A percentile compares a stretch with the other conserved stretches of the same genome.
These are phyloP conservation scores for Hedya salicella DNA, from an alignment of 2,888 invertebrate species.

Conservation along the genomic window DNA sequence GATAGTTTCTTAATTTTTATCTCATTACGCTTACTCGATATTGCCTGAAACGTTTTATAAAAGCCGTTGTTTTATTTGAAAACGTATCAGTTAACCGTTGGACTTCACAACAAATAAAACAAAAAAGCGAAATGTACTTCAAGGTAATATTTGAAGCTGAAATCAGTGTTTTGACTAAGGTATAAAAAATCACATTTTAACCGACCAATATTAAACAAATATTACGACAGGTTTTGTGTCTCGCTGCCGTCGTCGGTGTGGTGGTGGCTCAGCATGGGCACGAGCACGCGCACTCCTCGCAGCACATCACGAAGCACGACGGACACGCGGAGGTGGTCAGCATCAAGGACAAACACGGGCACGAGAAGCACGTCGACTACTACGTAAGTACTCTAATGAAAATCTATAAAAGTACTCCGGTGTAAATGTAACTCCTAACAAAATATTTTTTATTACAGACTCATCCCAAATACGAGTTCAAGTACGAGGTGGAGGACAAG, in stretches of 20 bases:
- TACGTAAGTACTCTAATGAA: constrained; percentile 51
- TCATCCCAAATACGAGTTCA: constrained; percentile 72
- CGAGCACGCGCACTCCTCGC: constrained; percentile 68
- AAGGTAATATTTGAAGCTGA: too few relatives aligned
- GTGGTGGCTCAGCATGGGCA: constrained; percentile 64
- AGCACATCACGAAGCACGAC: constrained; percentile 66
- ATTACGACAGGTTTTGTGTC: constrained; percentile 58
- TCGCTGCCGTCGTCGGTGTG: constrained; percentile 59
- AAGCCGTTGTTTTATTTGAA: too few relatives aligned
- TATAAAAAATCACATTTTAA: too few relatives aligned
- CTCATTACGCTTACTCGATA: too few relatives aligned
- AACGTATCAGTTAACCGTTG: too few relatives aligned
- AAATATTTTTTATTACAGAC: not conserved
- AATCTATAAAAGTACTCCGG: constrained; percentile 42
- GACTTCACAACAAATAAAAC: too few relatives aligned
- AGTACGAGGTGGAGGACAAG: constrained; percentile 66
- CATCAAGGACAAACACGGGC: constrained; percentile 55
- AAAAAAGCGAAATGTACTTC: too few relatives aligned
- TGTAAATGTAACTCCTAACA: not conserved
- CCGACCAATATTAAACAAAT: too few relatives aligned
- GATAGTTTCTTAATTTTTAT: too few relatives aligned
- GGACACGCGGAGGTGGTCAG: constrained; percentile 64
- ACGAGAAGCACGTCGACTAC: constrained; percentile 55
- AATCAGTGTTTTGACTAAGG: too few relatives aligned
- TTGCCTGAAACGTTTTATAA: too few relatives aligned